Conservation (phyloP, 2,113 vertebrate species). For the Equus przewalskii region DNA sequence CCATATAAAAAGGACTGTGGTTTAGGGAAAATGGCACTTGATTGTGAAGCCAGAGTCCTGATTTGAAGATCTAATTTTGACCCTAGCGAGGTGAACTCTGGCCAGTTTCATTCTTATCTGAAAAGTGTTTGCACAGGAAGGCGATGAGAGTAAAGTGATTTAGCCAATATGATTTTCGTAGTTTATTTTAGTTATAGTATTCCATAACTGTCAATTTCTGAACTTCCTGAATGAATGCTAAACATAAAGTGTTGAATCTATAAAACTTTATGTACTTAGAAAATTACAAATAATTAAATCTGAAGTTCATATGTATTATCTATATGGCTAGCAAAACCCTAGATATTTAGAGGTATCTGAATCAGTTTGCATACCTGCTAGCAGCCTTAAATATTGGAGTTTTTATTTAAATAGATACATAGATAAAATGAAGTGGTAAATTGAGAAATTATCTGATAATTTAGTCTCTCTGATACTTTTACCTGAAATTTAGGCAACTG, state of each 20-base stretch:
- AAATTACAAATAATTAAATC: not conserved
- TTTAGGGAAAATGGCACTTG: constrained; percentile 10
- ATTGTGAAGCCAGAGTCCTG: not conserved
- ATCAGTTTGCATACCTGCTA: not conserved
- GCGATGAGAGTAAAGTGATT: not conserved
- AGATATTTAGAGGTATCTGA: not conserved
- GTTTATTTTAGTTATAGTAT: not conserved
- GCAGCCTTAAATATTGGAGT: not conserved
- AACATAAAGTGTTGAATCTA: not conserved
- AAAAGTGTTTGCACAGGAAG: constrained; percentile 22
- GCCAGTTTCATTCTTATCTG: not conserved
- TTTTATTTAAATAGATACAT: constrained; percentile 15
- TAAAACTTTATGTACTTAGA: not conserved
- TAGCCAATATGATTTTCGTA: not conserved
- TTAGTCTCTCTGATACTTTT: not conserved
- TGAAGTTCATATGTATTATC: not conserved
- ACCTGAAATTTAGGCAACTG: not conserved
- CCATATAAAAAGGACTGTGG: not conserved
- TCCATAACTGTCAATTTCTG: not conserved
- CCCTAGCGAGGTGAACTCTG: not conserved
- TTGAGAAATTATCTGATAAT: not conserved
- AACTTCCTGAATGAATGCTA: constrained; percentile 4
- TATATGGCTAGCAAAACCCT: not conserved
- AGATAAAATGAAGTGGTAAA: not conserved
- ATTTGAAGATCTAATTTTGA: constrained; percentile 45